These are phyloP conservation scores for Thamnaconus septentrionalis DNA, from an alignment of 2,113 vertebrate genomes.

Conservation along the genomic window DNA sequence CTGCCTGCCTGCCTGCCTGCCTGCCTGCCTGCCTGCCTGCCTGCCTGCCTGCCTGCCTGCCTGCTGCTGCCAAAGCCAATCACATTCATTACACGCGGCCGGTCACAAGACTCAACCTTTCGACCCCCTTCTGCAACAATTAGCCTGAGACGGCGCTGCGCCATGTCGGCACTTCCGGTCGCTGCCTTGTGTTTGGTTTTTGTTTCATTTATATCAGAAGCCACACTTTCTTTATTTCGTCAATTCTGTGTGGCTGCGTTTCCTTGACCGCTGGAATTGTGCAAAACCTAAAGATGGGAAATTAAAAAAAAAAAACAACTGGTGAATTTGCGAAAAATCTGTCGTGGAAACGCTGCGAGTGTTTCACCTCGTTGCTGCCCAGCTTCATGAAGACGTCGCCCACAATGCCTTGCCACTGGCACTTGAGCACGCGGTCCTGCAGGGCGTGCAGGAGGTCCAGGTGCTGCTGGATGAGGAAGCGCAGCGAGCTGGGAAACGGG, in stretches of 20 bases:
- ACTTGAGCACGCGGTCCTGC: slow-evolving; percentile 90
- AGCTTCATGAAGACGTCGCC: slow-evolving; percentile 96
- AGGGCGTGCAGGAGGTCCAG: slow-evolving; percentile 91
- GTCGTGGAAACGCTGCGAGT: background rate
- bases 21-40: too few relatives aligned
- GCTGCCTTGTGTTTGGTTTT: too few relatives aligned
- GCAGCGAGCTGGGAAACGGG: slow-evolving; percentile 90
- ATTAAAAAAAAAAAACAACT: too few relatives aligned
- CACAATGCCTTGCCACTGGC: slow-evolving; percentile 93
- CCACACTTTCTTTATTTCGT: too few relatives aligned
- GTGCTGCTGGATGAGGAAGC: slow-evolving; percentile 95
- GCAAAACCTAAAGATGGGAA: too few relatives aligned
- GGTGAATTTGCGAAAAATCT: too few relatives aligned
- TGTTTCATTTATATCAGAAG: too few relatives aligned
- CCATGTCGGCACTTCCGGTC: too few relatives aligned
- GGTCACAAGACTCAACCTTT: slow-evolving; percentile 16
- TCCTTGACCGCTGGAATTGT: too few relatives aligned
- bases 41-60: too few relatives aligned
- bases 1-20: too few relatives aligned
- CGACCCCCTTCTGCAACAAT: slow-evolving; percentile 7
- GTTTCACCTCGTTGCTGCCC: slow-evolving; percentile 88
- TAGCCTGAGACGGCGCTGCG: background rate
- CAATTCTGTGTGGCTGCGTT: too few relatives aligned
- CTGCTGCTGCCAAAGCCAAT: slow-evolving; percentile 13
- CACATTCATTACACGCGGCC: slow-evolving; percentile 14